Evolutionary conservation across 2,797 vertebrate genomes (phyloP).

Genomic region (Morus bassanus): DNA sequence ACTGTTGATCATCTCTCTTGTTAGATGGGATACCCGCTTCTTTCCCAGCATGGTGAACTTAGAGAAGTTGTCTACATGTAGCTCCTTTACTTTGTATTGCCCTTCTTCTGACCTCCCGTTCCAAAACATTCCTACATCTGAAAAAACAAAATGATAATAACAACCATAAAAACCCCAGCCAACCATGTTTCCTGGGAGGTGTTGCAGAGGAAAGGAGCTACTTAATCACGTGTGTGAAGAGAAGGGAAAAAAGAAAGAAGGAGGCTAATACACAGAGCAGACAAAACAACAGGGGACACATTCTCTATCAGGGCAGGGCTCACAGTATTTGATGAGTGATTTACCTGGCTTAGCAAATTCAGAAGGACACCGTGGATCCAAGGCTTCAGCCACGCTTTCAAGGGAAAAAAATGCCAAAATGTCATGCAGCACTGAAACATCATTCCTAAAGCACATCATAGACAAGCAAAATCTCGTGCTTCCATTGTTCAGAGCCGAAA

Average conservation of each 20-base stretch:
- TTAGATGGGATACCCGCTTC: not conserved
- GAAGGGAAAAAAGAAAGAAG: not conserved
- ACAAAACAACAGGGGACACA: not conserved
- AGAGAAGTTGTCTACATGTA: not conserved
- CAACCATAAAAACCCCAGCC: no score
- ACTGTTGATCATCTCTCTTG: not conserved
- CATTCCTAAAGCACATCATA: accelerated
- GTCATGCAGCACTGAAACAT: not conserved
- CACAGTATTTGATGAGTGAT: not conserved
- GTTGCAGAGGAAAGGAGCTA: not conserved
- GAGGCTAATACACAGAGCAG: not conserved
- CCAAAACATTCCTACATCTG: not conserved
- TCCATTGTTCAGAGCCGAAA: not conserved
- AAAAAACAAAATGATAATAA: no score
- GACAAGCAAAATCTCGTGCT: not conserved
- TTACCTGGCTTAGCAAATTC: not conserved
- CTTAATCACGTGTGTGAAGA: not conserved
- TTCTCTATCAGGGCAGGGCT: not conserved
- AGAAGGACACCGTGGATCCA: not conserved
- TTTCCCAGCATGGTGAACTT: not conserved
- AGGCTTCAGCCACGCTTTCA: not conserved
- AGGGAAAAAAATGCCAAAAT: not conserved
- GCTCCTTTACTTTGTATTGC: not conserved
- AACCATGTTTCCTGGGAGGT: not conserved
- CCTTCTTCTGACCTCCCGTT: not conserved